Percentiles rank a stretch among this genome's conserved stretches.
These are phyloP conservation scores for Beroe ovata DNA, from an alignment of 37 sponge, comb jelly and placozoan genomes.

Conservation along the genomic window DNA sequence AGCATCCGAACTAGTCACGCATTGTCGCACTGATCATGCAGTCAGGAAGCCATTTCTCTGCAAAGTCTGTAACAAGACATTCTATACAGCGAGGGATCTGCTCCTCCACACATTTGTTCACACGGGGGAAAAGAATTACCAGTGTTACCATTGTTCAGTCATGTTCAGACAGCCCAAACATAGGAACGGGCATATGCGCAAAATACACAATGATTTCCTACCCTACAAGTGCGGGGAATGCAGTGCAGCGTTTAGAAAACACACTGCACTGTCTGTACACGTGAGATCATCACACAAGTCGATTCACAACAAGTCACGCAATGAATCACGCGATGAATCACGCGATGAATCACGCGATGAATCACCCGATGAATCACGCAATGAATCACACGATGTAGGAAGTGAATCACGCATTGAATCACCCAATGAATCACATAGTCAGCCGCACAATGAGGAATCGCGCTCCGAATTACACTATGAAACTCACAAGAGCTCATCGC, in stretches of 20 bases:
- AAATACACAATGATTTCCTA: background rate
- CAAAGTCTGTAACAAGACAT: background rate
- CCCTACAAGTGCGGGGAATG: conserved; percentile 18
- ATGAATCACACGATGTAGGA: no score
- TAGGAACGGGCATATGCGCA: conserved; percentile 19
- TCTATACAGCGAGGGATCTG: background rate
- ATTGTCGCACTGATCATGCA: background rate
- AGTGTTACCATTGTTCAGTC: background rate
- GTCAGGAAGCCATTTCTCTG: conserved; percentile 11
- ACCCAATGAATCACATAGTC: no score
- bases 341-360: no score
- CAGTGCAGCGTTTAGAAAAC: background rate
- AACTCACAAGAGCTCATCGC: no score
- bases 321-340: no score
- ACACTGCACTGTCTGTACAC: background rate
- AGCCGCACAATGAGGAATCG: no score
- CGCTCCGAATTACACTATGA: no score
- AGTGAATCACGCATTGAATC: no score
- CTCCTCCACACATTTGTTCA: conserved; percentile 33
- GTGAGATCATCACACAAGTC: background rate
- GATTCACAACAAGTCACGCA: no score
- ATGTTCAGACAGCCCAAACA: conserved; percentile 28
- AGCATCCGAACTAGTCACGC: background rate
- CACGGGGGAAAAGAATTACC: conserved; percentile 40
- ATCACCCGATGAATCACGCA: no score